phyloP scores from a whole-genome alignment of 2,888 invertebrate species.

The Dolichopus griseipennis region DNA sequence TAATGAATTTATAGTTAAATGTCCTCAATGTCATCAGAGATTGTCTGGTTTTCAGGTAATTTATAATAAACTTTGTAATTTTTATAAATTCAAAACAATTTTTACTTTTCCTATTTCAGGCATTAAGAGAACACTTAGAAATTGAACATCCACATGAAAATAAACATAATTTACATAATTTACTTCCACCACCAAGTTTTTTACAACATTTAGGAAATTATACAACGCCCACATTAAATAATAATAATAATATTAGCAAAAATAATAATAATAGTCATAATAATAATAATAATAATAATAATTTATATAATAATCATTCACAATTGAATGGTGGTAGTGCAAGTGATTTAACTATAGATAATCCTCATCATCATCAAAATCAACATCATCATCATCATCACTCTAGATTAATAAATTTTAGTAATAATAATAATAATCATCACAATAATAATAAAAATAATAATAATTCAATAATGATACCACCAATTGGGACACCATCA shows the following conservation, averaged over 20 bases:
- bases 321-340: constrained; percentile 10
- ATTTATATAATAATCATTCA: constrained; percentile 19
- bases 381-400: constrained; percentile 18
- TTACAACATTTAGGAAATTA: constrained; percentile 19
- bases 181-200: constrained; percentile 17
- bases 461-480: constrained; percentile 16
- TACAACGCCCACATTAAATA: constrained; percentile 15
- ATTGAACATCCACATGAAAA: constrained; percentile 39
- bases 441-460: constrained; percentile 16
- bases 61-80: background rate
- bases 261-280: constrained; percentile 18
- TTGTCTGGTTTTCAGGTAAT: constrained; percentile 41
- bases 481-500: constrained; percentile 18
- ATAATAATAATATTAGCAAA: constrained; percentile 19
- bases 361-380: constrained; percentile 19
- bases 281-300: constrained; percentile 20
- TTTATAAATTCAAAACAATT: background rate
- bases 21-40: constrained; percentile 44
- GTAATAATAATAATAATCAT: constrained; percentile 17
- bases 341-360: constrained; percentile 19
- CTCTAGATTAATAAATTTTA: background rate
- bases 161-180: constrained; percentile 34
- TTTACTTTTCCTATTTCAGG: constrained; percentile 25
- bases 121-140: constrained; percentile 45
- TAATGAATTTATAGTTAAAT: constrained; percentile 42